phyloP scores from a whole-genome alignment of 2,797 vertebrate species.

The Leptatherina wallacei region DNA sequence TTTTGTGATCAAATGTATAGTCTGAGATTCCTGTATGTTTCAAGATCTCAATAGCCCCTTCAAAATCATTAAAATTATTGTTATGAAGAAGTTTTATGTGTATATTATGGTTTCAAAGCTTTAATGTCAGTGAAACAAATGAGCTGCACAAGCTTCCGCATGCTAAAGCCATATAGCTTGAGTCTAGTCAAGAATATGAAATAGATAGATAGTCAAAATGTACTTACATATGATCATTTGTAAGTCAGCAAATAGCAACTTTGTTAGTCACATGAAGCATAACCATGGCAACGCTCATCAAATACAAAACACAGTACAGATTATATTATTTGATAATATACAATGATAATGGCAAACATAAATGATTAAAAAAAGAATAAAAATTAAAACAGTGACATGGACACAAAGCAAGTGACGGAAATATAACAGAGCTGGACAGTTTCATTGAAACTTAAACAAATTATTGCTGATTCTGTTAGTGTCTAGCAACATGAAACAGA shows the following conservation, averaged over 20 bases:
- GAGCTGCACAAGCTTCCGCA: slow-evolving; percentile 24
- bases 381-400: background rate
- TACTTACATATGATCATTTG: slow-evolving; percentile 5
- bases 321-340: slow-evolving; percentile 2
- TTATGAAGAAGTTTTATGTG: background rate
- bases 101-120: background rate
- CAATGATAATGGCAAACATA: slow-evolving; percentile 7
- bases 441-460: background rate
- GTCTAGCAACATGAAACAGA: background rate
- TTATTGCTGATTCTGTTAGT: background rate
- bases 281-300: slow-evolving; percentile 1
- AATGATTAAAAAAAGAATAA: slow-evolving; percentile 33
- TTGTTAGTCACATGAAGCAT: slow-evolving; percentile 2
- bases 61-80: background rate
- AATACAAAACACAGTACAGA: slow-evolving; percentile 10
- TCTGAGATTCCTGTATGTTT: background rate
- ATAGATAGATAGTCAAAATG: background rate
- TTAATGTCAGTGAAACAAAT: background rate
- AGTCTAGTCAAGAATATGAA: background rate
- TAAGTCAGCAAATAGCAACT: background rate
- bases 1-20: too few relatives aligned
- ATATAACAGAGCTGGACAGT: background rate
- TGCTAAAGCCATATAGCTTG: background rate
- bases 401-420: slow-evolving; percentile 20
- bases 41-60: background rate